These are phyloP conservation scores for Calephelis perditalis DNA, from an alignment of 2,888 invertebrate species.

Conservation along the genomic window DNA sequence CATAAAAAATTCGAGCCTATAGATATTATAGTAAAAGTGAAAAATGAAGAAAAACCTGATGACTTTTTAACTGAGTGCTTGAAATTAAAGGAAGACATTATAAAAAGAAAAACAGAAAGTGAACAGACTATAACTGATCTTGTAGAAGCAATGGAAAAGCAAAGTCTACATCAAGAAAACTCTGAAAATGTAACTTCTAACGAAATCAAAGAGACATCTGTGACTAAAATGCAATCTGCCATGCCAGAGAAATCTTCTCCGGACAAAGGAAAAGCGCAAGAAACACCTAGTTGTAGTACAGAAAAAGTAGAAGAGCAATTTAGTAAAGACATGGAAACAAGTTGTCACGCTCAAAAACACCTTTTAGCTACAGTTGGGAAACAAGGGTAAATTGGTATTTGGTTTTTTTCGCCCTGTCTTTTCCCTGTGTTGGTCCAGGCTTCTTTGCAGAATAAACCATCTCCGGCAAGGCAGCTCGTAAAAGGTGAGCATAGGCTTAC, in stretches of 20 bases:
- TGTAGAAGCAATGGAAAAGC: constrained; percentile 58
- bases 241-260: not conserved
- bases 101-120: constrained; percentile 48
- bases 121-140: constrained; percentile 53
- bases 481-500: too few species aligned
- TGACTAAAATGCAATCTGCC: not conserved
- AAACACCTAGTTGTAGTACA: not conserved
- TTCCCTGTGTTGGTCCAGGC: too few species aligned
- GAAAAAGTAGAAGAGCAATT: constrained; percentile 17
- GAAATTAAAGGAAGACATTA: constrained; percentile 57
- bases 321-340: constrained; percentile 30
- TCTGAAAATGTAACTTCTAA: constrained; percentile 17
- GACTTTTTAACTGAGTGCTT: constrained; percentile 64
- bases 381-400: constrained; percentile 67
- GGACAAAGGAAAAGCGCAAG: not conserved
- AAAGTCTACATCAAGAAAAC: constrained; percentile 42
- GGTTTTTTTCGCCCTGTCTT: too few species aligned
- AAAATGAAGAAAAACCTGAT: constrained; percentile 37
- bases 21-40: constrained; percentile 50
- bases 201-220: constrained; percentile 9
- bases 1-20: constrained; percentile 66
- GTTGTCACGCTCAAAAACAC: constrained; percentile 58
- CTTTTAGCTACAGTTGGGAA: constrained; percentile 83
- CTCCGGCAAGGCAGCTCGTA: too few species aligned
- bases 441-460: too few species aligned